Base-by-base conservation (phyloP, 2,888 invertebrate genomes). In the Bellardia pandia region DNA sequence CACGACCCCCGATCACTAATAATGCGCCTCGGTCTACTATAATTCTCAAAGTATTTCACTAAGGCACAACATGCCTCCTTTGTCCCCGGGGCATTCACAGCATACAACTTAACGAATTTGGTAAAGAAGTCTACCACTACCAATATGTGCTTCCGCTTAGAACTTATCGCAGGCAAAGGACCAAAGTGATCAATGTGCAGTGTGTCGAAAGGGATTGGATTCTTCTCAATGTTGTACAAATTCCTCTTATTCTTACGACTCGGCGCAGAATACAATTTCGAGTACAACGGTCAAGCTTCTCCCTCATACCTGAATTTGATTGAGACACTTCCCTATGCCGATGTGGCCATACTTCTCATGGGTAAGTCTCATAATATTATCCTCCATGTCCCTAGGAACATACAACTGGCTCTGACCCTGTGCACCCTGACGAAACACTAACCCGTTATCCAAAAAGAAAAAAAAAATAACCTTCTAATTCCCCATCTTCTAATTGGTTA, bases 381-480 rank as follows among this genome's bases (percentile, higher is more conserved):
- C 58, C 56, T 88, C 86, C 88, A 88, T 88, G 42, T 86, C 82
- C 13, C 30, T 33, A 13, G 88, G 86, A 9, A 88, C 81, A 51
- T 79, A 88, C 42, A 88, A 45, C 30, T 23, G 14, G 85, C 85
- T 14, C 51, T 48, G 4, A n/a, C 51, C 66, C 66, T 45, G 64
- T 37, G 30, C n/a, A 51, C 33, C 37, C 48, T 51, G 45, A 51
- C 48, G 16, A 80, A 85, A 30, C 3, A 30, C 62, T n/a, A 64
- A 64, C 14, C 62, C 62, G 40, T 64, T 64, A 5, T 64, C 62
- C 40, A 64, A 40, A n/a, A n/a, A n/a, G n/a, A n/a, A n/a, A n/a
- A n/a, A n/a, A n/a, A n/a, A n/a, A 37, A 40, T 40, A 40, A 2
- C 40, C 62, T 1, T 40, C 62, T 7, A 64, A 45, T 4, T 75